Conservation (phyloP, 2,888 invertebrate genomes). For the Tenthredo amoena region DNA sequence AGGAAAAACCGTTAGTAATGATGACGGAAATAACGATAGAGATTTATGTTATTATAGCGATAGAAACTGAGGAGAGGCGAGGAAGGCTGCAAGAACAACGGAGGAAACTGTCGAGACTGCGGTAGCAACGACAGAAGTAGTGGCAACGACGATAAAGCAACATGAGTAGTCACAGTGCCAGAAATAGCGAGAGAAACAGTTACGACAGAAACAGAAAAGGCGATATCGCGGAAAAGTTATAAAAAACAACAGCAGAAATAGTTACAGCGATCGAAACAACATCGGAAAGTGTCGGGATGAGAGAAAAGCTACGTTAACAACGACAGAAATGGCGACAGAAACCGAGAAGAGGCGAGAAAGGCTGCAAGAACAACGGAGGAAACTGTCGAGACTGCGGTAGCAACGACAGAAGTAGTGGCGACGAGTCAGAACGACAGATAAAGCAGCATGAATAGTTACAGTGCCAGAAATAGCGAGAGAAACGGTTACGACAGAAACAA, state of each 20-base stretch:
- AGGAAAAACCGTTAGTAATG: not conserved
- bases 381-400: not conserved
- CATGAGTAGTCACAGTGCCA: not conserved
- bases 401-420: not conserved
- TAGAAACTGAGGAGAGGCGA: not conserved
- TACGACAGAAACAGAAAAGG: not conserved
- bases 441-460: not conserved
- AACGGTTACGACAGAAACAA: not conserved
- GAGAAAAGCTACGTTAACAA: not conserved
- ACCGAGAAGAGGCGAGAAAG: not conserved
- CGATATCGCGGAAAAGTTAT: not conserved
- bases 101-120: no score
- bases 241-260: not conserved
- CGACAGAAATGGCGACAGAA: not conserved
- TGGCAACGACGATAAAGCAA: not conserved
- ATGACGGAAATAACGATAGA: not conserved
- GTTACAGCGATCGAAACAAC: constrained; percentile 3
- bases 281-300: not conserved
- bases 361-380: not conserved
- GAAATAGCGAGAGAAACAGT: not conserved
- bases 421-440: not conserved
- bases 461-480: not conserved
- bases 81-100: no score
- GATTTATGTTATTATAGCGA: not conserved
- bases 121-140: not conserved